Evolutionary conservation across 1,140 invertebrate genomes (phyloP), one percentile per base, ranked within the genome.

Genomic region (Drosophila nannoptera): DNA sequence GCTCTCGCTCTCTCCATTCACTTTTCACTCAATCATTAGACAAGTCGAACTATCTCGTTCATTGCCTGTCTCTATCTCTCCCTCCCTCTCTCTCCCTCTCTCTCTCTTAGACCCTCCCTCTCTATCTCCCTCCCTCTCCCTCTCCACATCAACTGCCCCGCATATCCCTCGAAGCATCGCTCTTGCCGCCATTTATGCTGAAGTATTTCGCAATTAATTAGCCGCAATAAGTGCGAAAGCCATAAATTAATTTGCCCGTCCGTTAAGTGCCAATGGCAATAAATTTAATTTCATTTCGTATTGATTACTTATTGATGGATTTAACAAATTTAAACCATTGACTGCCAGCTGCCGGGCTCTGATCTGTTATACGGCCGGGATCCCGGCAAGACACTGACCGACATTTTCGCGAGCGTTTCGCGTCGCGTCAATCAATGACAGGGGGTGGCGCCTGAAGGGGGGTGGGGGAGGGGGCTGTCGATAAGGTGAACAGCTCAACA

Each of bases 381-480:
- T 65, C 65, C 64, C 50, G 52, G 45, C 46, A 70, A 40, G 22
- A 22, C 22, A 22, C 22, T 22, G 22, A 22, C 22, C n/a, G n/a
- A n/a, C n/a, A n/a, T n/a, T n/a, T n/a, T n/a, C n/a, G n/a, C 48
- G 63, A 81, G 76, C 65, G 78, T 69, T 83, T 83, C 76, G 72
- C n/a, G n/a, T n/a, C n/a, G 78, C 75, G 78, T 83, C 76, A 70
- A 75, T 84, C 73, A 76, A 64, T 45, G 54, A 40, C 56, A 73
- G n/a, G n/a, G n/a, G n/a, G n/a, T n/a, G n/a, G n/a, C n/a, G n/a
- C n/a, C n/a, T n/a, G n/a, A n/a, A n/a, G n/a, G n/a, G n/a, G n/a
- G n/a, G n/a, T n/a, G n/a, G n/a, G n/a, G n/a, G n/a, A n/a, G n/a
- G n/a, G n/a, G n/a, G 22, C 22, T 22, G 22, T 22, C 22, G 22